Evolutionary conservation across 2,797 vertebrate species (phyloP), one percentile per base, ranked within the genome.

Genomic region (Onychomys torridus): DNA sequence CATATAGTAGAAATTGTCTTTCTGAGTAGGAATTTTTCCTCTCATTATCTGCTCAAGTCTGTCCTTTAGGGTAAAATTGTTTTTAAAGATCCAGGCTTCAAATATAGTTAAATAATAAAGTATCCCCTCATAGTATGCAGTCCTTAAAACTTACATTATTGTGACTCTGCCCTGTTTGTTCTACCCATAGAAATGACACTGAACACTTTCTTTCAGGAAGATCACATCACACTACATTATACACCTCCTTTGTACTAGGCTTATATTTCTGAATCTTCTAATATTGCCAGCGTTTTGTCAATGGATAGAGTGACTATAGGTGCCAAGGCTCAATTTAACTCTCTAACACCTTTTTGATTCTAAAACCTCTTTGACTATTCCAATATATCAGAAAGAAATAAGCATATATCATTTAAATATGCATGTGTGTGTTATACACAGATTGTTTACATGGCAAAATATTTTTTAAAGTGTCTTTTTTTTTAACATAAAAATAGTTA

Each of bases 121-220:
- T 69, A 16, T 1, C 5, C 82, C 37, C 19, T 40, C 8, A 4
- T 8, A 93, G 10, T 34, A 46, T 6, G 90, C 0, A 52, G 10
- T 29, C 9, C 21, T 93, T 84, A 88, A 87, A 14, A 7, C 75
- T 9, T 82, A 69, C 78, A 57, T 46, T 94, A 67, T 27, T 87
- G 37, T 55, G 78, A 49, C 67, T 79, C 17, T 19, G 85, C 13
- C 63, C 8, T 79, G 55, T 95, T 14, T 92, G 49, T 2, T 59
- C 78, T 76, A 52, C 12, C 8, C n/a, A 40, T 19, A 67, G 55
- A 91, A 87, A 65, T 93, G 59, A 29, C 29, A 43, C 75, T 79
- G 65, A 82, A n/a, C 9, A 81, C 83, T 93, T 87, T 49, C 65
- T 83, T 90, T 96, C 83, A 77, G 63, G 34, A 82, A 71, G n/a